Percentiles rank a stretch among this genome's conserved stretches.
Conservation (phyloP, 2,888 invertebrate species). For the Malthinus flaveolus region DNA sequence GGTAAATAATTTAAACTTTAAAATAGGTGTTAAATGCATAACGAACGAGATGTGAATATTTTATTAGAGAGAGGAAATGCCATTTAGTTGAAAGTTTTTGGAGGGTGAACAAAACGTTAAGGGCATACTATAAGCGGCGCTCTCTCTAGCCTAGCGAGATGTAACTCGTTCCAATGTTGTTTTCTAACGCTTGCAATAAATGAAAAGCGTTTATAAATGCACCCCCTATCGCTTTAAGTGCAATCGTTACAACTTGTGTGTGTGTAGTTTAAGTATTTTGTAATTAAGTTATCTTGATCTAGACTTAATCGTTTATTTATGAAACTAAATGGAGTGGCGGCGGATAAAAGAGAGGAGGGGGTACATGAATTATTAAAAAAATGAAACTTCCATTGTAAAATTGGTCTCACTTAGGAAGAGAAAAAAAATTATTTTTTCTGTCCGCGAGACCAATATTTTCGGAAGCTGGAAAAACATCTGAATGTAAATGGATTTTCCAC, state of each 20-base stretch:
- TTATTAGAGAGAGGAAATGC: conserved; percentile 24
- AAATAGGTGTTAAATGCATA: conserved; percentile 24
- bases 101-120: conserved; percentile 23
- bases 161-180: conserved; percentile 5
- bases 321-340: no score
- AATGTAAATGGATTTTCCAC: conserved; percentile 10
- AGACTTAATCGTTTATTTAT: not conserved
- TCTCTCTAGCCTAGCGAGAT: no score
- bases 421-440: no score
- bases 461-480: conserved; percentile 4
- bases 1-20: conserved; percentile 17
- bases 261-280: conserved; percentile 12
- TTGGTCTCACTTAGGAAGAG: no score
- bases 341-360: no score
- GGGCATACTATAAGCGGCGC: conserved; percentile 9
- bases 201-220: conserved; percentile 29
- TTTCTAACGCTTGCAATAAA: conserved; percentile 30
- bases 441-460: conserved; percentile 4
- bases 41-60: conserved; percentile 24
- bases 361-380: no score
- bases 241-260: conserved; percentile 23
- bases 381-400: no score
- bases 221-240: conserved; percentile 24
- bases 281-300: conserved; percentile 28
- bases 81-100: conserved; percentile 18